A percentile compares a stretch with the other conserved stretches of the same genome.
phyloP scores from a whole-genome alignment of 2,888 invertebrate genomes.

The Octodonta nipae region DNA sequence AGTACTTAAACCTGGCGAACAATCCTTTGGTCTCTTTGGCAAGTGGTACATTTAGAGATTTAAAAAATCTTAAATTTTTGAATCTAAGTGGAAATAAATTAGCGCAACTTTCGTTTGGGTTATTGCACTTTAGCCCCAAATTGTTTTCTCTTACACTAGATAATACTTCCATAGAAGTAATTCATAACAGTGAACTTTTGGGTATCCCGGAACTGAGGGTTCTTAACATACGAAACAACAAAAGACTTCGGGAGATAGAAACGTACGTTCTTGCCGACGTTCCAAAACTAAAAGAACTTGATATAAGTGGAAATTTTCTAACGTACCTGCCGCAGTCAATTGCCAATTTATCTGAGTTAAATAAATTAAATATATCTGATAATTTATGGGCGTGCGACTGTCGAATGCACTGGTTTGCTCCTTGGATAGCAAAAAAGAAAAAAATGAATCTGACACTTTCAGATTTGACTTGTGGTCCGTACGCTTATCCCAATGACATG shows the following conservation, averaged over 20 bases:
- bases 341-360: slow-evolving; percentile 47
- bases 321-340: slow-evolving; percentile 58
- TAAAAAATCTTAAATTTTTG: slow-evolving; percentile 42
- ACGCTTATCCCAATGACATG: slow-evolving; percentile 56
- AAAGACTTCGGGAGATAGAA: slow-evolving; percentile 47
- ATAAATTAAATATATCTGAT: slow-evolving; percentile 51
- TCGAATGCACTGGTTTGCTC: slow-evolving; percentile 38
- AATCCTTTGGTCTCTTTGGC: slow-evolving; percentile 49
- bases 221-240: slow-evolving; percentile 50
- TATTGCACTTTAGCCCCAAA: slow-evolving; percentile 51
- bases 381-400: slow-evolving; percentile 83
- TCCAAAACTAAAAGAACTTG: slow-evolving; percentile 45
- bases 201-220: slow-evolving; percentile 47
- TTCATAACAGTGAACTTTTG: slow-evolving; percentile 52
- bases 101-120: slow-evolving; percentile 42
- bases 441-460: slow-evolving; percentile 38
- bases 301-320: slow-evolving; percentile 57
- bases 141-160: slow-evolving; percentile 49
- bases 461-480: slow-evolving; percentile 49
- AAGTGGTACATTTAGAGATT: slow-evolving; percentile 46
- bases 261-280: slow-evolving; percentile 49
- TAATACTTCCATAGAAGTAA: slow-evolving; percentile 49
- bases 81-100: slow-evolving; percentile 47
- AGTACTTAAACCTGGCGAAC: slow-evolving; percentile 47
- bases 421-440: slow-evolving; percentile 33